These are phyloP conservation scores for Lysandra coridon DNA, from an alignment of 2,888 invertebrate genomes.

Conservation along the genomic window DNA sequence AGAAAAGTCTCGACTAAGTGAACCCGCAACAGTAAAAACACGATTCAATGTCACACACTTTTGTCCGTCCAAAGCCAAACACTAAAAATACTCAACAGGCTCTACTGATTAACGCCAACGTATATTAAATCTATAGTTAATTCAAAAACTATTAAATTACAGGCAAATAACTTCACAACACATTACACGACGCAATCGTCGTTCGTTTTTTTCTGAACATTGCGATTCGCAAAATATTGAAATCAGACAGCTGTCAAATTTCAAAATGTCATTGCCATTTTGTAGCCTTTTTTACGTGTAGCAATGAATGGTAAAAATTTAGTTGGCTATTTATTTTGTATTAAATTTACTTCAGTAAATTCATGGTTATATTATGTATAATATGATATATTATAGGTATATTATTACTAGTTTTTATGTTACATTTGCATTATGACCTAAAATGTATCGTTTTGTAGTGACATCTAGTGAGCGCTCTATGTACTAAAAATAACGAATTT, in stretches of 20 bases:
- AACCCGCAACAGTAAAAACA: constrained; percentile 51
- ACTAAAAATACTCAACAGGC: constrained; percentile 53
- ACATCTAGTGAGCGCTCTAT: not conserved
- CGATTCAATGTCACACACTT: constrained; percentile 57
- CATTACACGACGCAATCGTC: constrained; percentile 49
- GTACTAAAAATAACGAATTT: not conserved
- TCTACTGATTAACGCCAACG: constrained; percentile 49
- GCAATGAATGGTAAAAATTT: not conserved
- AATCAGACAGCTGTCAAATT: constrained; percentile 38
- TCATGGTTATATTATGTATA: not conserved
- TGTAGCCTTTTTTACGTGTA: not conserved
- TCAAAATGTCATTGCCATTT: constrained; percentile 44
- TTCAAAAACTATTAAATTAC: constrained; percentile 58
- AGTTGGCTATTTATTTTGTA: not conserved
- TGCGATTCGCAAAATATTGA: constrained; percentile 37
- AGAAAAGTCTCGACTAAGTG: constrained; percentile 63
- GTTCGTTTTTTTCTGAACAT: constrained; percentile 41
- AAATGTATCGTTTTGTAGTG: not conserved
- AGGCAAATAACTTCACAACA: constrained; percentile 71
- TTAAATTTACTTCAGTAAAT: not conserved
- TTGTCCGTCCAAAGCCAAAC: constrained; percentile 55
- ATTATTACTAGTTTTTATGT: not conserved
- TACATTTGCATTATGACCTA: not conserved
- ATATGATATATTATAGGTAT: not conserved
- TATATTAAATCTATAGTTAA: constrained; percentile 54